phyloP scores from a whole-genome alignment of 2,113 vertebrate species.

The Tautogolabrus adspersus region DNA sequence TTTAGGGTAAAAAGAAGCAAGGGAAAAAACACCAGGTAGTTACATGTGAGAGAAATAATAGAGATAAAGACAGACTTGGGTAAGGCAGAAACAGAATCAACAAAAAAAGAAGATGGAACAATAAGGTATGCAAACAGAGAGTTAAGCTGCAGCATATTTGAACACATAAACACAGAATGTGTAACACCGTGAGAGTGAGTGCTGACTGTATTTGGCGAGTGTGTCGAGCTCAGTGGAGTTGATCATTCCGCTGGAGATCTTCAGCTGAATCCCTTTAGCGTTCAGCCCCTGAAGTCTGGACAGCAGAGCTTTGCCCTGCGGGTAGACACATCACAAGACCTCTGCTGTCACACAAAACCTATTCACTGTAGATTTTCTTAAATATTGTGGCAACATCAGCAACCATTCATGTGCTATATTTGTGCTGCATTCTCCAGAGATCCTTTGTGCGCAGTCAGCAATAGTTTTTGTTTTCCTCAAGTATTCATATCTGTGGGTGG shows the following conservation, averaged over 20 bases:
- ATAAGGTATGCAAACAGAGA: slow-evolving; percentile 13
- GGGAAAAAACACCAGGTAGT: not conserved
- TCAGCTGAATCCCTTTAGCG: slow-evolving; percentile 75
- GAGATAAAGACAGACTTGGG: no score
- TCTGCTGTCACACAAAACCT: slow-evolving; percentile 10
- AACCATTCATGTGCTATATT: slow-evolving; percentile 4
- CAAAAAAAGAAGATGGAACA: slow-evolving; percentile 1
- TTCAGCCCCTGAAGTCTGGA: slow-evolving; percentile 76
- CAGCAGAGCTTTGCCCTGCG: slow-evolving; percentile 79
- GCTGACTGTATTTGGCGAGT: slow-evolving; percentile 72
- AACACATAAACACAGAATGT: slow-evolving; percentile 17
- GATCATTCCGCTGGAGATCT: slow-evolving; percentile 76
- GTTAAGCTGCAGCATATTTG: slow-evolving; percentile 17
- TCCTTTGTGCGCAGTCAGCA: not conserved
- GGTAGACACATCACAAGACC: slow-evolving; percentile 29
- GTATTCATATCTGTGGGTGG: not conserved
- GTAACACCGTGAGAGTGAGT: slow-evolving; percentile 8
- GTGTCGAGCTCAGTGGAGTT: slow-evolving; percentile 73
- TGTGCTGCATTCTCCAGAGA: slow-evolving; percentile 3
- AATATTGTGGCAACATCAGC: not conserved
- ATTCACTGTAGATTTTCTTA: not conserved
- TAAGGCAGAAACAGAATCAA: not conserved
- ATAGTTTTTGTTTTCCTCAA: slow-evolving; percentile 9
- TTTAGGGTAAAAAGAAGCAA: not conserved
- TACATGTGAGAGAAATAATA: not conserved